phyloP scores from a whole-genome alignment of 2,888 invertebrate genomes.

The Dorcus hopei region DNA sequence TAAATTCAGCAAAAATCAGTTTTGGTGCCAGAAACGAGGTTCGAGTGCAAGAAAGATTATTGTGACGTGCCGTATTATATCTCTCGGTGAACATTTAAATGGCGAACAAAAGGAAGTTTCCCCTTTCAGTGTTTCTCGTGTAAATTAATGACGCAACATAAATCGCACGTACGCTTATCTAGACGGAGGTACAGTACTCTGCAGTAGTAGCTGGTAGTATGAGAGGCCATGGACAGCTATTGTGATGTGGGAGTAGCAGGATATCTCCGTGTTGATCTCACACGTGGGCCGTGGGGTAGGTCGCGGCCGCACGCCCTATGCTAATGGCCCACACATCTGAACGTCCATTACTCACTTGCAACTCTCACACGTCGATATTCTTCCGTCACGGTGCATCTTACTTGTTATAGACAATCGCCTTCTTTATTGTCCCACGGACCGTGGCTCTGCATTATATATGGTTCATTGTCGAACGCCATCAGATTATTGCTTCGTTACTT shows the following conservation, averaged over 20 bases:
- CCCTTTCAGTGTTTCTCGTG: conserved; percentile 18
- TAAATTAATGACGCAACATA: conserved; percentile 26
- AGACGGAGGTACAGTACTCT: conserved; percentile 13
- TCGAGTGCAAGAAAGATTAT: no score
- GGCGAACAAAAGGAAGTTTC: conserved; percentile 9
- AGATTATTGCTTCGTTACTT: no score
- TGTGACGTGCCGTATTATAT: neutral
- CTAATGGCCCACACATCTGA: conserved; percentile 36
- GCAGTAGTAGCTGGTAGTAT: conserved; percentile 6
- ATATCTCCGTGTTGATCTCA: conserved; percentile 30
- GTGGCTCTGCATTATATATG: no score
- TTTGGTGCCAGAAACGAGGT: no score
- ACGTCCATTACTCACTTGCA: conserved; percentile 27
- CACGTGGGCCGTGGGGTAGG: conserved; percentile 37
- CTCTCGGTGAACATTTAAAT: conserved; percentile 5
- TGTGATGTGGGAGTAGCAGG: conserved; percentile 26
- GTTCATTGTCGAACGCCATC: no score
- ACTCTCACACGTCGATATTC: conserved; percentile 18
- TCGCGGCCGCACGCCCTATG: conserved; percentile 37
- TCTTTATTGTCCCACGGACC: neutral
- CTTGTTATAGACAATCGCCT: neutral
- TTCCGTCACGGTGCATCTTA: conserved; percentile 1
- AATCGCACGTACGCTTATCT: conserved; percentile 24
- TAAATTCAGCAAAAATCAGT: no score
- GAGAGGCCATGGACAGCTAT: conserved; percentile 20